Conservation (phyloP, 2,888 invertebrate genomes). For the Fissipunctia ypsillon region DNA sequence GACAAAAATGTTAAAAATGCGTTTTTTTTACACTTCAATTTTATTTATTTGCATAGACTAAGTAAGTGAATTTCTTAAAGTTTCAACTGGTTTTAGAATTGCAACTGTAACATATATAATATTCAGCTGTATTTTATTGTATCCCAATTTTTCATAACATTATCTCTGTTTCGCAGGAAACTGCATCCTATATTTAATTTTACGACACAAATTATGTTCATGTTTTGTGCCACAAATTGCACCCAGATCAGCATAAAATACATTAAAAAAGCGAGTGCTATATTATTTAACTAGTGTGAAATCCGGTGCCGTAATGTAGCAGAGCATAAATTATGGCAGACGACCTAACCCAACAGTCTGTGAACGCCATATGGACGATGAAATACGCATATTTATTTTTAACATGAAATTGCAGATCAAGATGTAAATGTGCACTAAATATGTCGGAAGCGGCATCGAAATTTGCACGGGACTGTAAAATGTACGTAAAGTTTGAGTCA, state of each 20-base stretch:
- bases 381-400: slow-evolving; percentile 32
- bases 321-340: slow-evolving; percentile 46
- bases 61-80: neutral
- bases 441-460: slow-evolving; percentile 22
- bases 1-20: no score
- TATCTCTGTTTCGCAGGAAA: neutral
- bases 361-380: slow-evolving; percentile 43
- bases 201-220: neutral
- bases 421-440: slow-evolving; percentile 26
- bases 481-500: slow-evolving; percentile 20
- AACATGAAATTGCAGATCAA: slow-evolving; percentile 28
- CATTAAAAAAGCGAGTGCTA: slow-evolving; percentile 27
- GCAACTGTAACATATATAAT: neutral
- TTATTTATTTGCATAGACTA: no score
- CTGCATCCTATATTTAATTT: neutral
- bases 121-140: neutral
- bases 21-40: no score
- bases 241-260: slow-evolving; percentile 16
- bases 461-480: slow-evolving; percentile 17
- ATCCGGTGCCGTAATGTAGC: slow-evolving; percentile 29
- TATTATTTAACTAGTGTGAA: slow-evolving; percentile 33
- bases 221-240: slow-evolving; percentile 8
- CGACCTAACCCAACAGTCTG: slow-evolving; percentile 39
- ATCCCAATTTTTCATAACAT: neutral
- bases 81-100: neutral